phyloP scores from a whole-genome alignment of 1,140 invertebrate genomes.

The Cheumatopsyche charites region DNA sequence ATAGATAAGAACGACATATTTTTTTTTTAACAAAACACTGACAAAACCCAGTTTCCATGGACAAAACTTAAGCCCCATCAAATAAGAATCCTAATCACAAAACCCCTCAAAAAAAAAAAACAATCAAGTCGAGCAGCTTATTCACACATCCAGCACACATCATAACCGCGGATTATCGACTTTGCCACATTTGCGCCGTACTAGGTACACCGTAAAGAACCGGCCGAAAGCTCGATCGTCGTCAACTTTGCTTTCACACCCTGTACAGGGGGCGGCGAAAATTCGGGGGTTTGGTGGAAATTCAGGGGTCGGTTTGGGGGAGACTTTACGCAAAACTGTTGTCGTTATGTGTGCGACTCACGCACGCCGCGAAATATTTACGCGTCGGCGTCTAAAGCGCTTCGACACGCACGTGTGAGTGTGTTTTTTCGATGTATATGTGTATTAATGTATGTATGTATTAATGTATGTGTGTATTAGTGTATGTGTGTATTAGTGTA shows the following conservation, averaged over 20 bases:
- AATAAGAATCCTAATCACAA: too few relatives aligned
- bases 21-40: too few relatives aligned
- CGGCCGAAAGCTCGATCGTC: constrained; percentile 16
- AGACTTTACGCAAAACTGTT: too few relatives aligned
- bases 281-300: background rate
- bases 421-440: background rate
- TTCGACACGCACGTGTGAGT: background rate
- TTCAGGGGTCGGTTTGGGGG: background rate
- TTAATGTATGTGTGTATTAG: background rate
- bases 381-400: background rate
- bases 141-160: background rate
- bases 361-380: constrained; percentile 9
- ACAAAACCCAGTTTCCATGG: too few relatives aligned
- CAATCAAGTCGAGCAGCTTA: background rate
- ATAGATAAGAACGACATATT: too few relatives aligned
- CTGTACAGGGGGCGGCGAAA: background rate
- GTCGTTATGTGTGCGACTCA: constrained; percentile 1
- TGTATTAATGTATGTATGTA: background rate
- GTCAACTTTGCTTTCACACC: constrained; percentile 12
- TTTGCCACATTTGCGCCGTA: background rate
- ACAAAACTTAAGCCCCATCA: too few relatives aligned
- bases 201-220: constrained; percentile 12
- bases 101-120: background rate
- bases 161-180: constrained; percentile 32
- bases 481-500: too few relatives aligned